Conservation (phyloP, 2,113 vertebrate species). For the Phylloscopus whistleri region DNA sequence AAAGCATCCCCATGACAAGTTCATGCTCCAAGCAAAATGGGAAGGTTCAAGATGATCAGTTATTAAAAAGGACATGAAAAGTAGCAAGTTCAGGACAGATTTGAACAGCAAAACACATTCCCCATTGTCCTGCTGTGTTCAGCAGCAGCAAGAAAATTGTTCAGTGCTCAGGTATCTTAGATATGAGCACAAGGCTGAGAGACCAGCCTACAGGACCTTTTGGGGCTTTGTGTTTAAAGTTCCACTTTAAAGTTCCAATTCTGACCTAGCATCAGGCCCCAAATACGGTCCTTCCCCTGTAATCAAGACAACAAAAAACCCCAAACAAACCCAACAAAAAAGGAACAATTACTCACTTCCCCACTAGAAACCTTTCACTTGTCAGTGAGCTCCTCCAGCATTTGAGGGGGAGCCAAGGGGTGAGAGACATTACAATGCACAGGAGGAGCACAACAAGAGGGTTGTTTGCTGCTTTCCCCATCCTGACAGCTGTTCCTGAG, state of each 20-base stretch:
- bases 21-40: not conserved
- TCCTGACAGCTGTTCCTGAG: not conserved
- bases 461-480: not conserved
- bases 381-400: not conserved
- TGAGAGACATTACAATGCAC: not conserved
- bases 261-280: not conserved
- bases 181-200: not conserved
- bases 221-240: not conserved
- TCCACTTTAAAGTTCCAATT: not conserved
- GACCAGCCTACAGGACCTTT: not conserved
- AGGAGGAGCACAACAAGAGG: not conserved
- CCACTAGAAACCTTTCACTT: not conserved
- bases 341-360: not conserved
- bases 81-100: not conserved
- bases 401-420: not conserved
- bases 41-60: not conserved
- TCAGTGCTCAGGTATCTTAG: not conserved
- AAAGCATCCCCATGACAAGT: not conserved
- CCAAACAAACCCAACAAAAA: not conserved
- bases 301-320: not conserved
- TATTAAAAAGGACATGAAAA: not conserved
- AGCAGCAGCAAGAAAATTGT: not conserved
- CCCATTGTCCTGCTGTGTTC: not conserved
- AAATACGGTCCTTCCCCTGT: not conserved
- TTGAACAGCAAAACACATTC: not conserved